Evolutionary conservation across 2,797 vertebrate species (phyloP).

Genomic region (Erpetoichthys calabaricus): DNA sequence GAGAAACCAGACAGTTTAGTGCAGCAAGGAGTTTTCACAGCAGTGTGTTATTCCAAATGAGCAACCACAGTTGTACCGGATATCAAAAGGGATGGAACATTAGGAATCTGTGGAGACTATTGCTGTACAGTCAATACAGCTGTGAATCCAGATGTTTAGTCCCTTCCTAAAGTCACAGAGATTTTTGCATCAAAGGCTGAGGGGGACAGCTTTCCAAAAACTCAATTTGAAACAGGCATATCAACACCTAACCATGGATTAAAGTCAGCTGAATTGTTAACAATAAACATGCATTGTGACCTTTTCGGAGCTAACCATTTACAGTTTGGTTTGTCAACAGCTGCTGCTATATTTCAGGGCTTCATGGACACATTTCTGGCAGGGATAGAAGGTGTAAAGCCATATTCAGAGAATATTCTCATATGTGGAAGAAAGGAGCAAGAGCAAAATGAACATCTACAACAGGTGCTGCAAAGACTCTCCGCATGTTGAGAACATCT

Average conservation of each 20-base stretch:
- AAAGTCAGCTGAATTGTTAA: neutral
- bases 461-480: neutral
- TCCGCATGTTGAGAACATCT: neutral
- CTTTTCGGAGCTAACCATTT: neutral
- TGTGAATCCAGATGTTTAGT: conserved; percentile 6
- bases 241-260: neutral
- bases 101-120: conserved; percentile 7
- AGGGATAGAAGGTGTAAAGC: neutral
- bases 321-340: neutral
- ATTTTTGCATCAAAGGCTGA: conserved; percentile 1
- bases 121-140: conserved; percentile 6
- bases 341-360: neutral
- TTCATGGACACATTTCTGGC: neutral
- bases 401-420: neutral
- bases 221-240: conserved; percentile 6
- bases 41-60: conserved; percentile 3
- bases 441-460: neutral
- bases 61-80: conserved; percentile 4
- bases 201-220: neutral
- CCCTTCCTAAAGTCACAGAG: conserved; percentile 2
- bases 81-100: conserved; percentile 4
- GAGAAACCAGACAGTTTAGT: neutral
- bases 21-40: conserved; percentile 4
- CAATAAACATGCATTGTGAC: neutral
- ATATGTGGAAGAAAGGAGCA: neutral